phyloP scores from a whole-genome alignment of 2,888 invertebrate species.

The Cephus runcator region DNA sequence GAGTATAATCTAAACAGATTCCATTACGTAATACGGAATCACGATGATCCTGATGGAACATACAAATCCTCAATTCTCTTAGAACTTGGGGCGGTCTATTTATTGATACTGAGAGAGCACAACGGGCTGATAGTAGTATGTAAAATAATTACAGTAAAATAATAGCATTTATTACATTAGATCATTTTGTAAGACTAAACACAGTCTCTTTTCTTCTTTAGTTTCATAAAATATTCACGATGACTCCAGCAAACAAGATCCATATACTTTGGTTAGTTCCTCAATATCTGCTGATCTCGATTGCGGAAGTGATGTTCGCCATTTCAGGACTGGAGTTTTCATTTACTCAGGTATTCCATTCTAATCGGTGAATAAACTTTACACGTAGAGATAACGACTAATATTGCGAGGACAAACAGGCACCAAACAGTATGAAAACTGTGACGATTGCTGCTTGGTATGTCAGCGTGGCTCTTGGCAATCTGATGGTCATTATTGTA shows the following conservation, averaged over 20 bases:
- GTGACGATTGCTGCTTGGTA: conserved; percentile 88
- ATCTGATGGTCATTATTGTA: conserved; percentile 81
- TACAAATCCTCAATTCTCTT: conserved; percentile 19
- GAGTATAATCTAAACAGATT: conserved; percentile 18
- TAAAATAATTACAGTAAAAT: neutral
- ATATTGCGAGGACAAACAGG: conserved; percentile 63
- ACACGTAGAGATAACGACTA: neutral
- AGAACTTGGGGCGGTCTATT: conserved; percentile 69
- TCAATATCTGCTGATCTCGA: conserved; percentile 82
- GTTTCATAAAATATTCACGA: conserved; percentile 70
- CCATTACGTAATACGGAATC: conserved; percentile 27
- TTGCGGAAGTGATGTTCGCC: conserved; percentile 86
- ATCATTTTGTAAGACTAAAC: conserved; percentile 8
- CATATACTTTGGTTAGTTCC: conserved; percentile 81
- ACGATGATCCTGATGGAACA: conserved; percentile 15
- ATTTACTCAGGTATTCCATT: conserved; percentile 75
- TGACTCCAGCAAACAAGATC: conserved; percentile 74
- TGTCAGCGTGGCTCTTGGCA: conserved; percentile 82
- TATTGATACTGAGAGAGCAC: conserved; percentile 66
- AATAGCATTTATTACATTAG: neutral
- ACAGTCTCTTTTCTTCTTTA: conserved; percentile 31
- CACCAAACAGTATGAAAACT: conserved; percentile 85
- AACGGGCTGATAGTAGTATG: conserved; percentile 61
- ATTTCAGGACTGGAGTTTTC: conserved; percentile 86
- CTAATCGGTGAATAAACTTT: neutral